Percentiles rank a stretch among this genome's conserved stretches.
Evolutionary conservation across 64 coral and sea anemone species (phyloP).

Genomic region (Platygyra sinensis): DNA sequence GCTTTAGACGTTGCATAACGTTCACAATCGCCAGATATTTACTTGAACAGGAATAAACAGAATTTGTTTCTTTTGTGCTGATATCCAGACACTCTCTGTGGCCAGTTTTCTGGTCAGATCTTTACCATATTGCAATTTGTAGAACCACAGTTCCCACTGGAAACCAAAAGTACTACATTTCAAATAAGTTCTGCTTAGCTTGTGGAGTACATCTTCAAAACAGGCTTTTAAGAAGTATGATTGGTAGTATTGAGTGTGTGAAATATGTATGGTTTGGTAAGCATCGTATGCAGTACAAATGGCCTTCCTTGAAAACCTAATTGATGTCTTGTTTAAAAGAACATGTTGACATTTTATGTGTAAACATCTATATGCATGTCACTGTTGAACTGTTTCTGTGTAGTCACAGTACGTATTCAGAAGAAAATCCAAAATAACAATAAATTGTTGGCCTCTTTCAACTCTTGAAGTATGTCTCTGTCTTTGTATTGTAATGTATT

Average conservation of each 20-base stretch:
- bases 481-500: not conserved
- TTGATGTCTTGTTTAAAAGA: not conserved
- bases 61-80: not conserved
- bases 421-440: not conserved
- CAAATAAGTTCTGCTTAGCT: not conserved
- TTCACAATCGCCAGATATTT: not conserved
- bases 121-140: not conserved
- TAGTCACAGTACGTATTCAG: not conserved
- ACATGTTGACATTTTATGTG: not conserved
- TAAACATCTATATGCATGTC: not conserved
- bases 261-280: not conserved
- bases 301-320: not conserved
- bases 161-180: conserved; percentile 5
- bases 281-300: not conserved
- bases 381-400: not conserved
- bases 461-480: not conserved
- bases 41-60: not conserved
- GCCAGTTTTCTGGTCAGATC: not conserved
- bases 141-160: not conserved
- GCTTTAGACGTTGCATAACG: not conserved
- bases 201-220: too few species aligned
- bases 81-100: not conserved
- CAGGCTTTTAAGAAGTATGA: too few species aligned
- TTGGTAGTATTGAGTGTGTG: not conserved
- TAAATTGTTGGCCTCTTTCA: not conserved